Evolutionary conservation across 1,140 invertebrate genomes (phyloP).

Genomic region (Phthorimaea operculella): DNA sequence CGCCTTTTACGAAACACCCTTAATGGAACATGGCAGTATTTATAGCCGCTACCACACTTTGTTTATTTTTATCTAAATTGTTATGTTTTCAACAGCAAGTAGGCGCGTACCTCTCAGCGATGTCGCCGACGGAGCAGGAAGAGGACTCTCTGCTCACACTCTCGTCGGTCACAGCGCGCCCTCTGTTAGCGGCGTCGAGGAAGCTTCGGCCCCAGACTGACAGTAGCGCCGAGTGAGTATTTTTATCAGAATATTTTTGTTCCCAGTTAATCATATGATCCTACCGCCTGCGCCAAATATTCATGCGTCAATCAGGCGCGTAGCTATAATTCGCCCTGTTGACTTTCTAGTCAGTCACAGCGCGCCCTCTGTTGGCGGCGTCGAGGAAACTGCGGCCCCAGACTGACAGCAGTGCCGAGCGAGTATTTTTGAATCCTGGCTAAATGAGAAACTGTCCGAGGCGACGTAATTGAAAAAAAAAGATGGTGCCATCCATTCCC

Average conservation of each 20-base stretch:
- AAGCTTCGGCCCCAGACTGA: slow-evolving; percentile 74
- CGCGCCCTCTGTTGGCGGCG: slow-evolving; percentile 75
- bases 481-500: too few relatives aligned
- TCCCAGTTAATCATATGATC: too few relatives aligned
- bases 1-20: too few relatives aligned
- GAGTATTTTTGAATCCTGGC: too few relatives aligned
- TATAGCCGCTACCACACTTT: too few relatives aligned
- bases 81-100: slow-evolving; percentile 37
- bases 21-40: too few relatives aligned
- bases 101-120: slow-evolving; percentile 52
- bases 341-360: slow-evolving; percentile 77
- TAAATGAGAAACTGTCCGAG: too few relatives aligned
- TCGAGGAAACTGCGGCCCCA: slow-evolving; percentile 77
- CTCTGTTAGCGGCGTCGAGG: slow-evolving; percentile 74
- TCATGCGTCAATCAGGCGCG: slow-evolving; percentile 54
- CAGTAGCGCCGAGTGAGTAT: slow-evolving; percentile 37
- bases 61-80: too few relatives aligned
- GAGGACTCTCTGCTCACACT: slow-evolving; percentile 77
- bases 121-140: slow-evolving; percentile 72
- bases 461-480: too few relatives aligned
- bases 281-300: too few relatives aligned
- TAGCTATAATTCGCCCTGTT: slow-evolving; percentile 69
- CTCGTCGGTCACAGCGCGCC: slow-evolving; percentile 76
- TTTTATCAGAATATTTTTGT: too few relatives aligned
- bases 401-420: slow-evolving; percentile 33